Percentiles rank a stretch among this genome's conserved stretches.
Evolutionary conservation across 2,113 vertebrate genomes (phyloP).

Genomic region (Columba livia): DNA sequence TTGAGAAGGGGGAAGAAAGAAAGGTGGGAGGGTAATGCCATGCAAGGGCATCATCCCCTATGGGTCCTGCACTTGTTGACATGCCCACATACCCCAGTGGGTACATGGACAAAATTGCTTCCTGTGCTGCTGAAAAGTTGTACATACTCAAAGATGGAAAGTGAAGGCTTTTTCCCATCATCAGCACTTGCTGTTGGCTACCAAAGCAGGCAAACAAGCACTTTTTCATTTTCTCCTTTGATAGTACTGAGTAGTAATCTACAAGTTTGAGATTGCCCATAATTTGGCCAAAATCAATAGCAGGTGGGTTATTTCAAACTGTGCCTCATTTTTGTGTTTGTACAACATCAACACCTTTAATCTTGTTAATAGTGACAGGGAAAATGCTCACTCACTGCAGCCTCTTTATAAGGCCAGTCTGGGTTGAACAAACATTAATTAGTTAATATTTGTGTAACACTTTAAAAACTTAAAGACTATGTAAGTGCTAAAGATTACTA

Average conservation of each 20-base stretch:
- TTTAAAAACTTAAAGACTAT: neutral
- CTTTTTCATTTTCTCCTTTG: neutral
- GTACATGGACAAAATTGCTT: neutral
- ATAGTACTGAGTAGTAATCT: constrained; percentile 27
- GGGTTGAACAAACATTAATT: constrained; percentile 36
- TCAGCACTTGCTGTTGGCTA: neutral
- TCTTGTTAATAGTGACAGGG: constrained; percentile 39
- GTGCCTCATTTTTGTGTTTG: constrained; percentile 59
- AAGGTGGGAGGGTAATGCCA: neutral
- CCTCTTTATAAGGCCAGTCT: neutral
- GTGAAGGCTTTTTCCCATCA: neutral
- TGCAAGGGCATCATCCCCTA: fast-evolving
- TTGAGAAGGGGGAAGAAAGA: neutral
- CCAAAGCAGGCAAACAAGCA: neutral
- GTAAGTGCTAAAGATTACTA: constrained; percentile 32
- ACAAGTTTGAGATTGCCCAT: constrained; percentile 23
- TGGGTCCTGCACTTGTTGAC: neutral
- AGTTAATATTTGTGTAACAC: constrained; percentile 15
- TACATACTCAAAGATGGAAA: neutral
- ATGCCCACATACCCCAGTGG: neutral
- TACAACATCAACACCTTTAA: constrained; percentile 63
- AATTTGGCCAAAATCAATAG: constrained; percentile 60
- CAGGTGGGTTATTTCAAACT: constrained; percentile 62
- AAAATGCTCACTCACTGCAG: neutral
- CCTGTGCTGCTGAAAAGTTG: neutral